These are phyloP conservation scores for Oryzaephilus surinamensis DNA, from an alignment of 1,140 invertebrate genomes.

Conservation along the genomic window DNA sequence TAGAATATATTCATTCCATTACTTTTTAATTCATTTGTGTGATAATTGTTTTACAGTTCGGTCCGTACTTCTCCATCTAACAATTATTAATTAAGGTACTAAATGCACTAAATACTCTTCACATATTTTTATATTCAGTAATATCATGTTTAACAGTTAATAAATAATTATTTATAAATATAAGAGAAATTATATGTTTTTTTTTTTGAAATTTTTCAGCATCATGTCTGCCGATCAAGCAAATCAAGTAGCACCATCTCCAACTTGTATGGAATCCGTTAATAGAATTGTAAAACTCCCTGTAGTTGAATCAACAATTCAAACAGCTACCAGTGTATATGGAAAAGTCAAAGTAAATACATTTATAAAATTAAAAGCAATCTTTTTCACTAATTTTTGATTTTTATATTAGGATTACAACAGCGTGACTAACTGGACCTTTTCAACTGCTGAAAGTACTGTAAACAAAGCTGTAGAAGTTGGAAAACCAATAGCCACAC, in stretches of 20 bases:
- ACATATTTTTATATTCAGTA: too few species aligned
- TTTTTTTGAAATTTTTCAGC: not conserved
- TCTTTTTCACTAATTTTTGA: constrained; percentile 2
- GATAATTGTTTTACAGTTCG: too few species aligned
- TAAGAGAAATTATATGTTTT: constrained; percentile 1
- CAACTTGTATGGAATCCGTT: constrained; percentile 38
- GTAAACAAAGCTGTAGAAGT: constrained; percentile 38
- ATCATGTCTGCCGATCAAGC: constrained; percentile 2
- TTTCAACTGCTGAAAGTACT: constrained; percentile 45
- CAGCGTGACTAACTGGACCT: constrained; percentile 43
- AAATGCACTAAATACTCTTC: too few species aligned
- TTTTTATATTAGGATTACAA: constrained; percentile 40
- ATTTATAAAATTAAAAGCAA: constrained; percentile 2
- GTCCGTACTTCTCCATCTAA: too few species aligned
- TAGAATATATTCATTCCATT: too few species aligned
- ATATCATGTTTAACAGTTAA: too few species aligned
- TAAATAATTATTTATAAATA: too few species aligned
- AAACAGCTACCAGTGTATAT: constrained; percentile 43
- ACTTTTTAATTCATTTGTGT: too few species aligned
- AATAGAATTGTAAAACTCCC: constrained; percentile 43
- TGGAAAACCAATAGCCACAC: constrained; percentile 37
- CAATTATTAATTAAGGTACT: too few species aligned
- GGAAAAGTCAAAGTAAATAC: constrained; percentile 43
- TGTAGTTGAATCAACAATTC: constrained; percentile 42
- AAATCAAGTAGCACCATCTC: constrained; percentile 4